phyloP scores from a whole-genome alignment of 2,888 invertebrate species.

The Morinoia aosen region DNA sequence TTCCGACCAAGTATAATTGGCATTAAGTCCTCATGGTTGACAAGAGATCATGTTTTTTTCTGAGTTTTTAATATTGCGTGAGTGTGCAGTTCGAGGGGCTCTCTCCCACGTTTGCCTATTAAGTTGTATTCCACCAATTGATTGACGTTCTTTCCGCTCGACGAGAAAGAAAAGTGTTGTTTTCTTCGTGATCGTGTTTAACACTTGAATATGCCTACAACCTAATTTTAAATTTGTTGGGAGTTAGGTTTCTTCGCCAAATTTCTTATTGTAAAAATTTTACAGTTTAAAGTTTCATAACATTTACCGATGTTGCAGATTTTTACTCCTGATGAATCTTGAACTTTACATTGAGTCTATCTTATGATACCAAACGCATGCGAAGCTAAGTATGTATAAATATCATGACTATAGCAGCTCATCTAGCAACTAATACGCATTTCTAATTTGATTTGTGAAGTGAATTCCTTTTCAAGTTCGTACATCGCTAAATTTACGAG shows the following conservation, averaged over 20 bases:
- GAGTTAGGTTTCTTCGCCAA: neutral
- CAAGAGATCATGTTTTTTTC: neutral
- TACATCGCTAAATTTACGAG: too few species aligned
- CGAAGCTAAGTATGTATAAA: neutral
- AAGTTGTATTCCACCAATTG: neutral
- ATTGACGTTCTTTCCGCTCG: neutral
- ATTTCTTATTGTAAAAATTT: neutral
- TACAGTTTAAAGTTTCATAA: neutral
- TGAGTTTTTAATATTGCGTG: neutral
- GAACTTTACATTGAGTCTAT: neutral
- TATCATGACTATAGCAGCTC: neutral
- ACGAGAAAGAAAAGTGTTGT: neutral
- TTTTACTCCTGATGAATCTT: neutral
- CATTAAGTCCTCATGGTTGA: neutral
- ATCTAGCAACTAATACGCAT: neutral
- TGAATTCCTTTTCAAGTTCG: neutral
- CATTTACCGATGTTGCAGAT: neutral
- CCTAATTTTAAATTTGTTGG: neutral
- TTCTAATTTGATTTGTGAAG: neutral
- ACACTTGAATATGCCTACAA: neutral
- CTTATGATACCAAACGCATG: neutral
- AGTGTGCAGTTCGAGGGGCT: neutral
- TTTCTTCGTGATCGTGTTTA: neutral
- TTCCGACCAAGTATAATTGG: neutral
- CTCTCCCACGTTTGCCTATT: neutral